Base-by-base conservation (phyloP, 2,113 vertebrate genomes). In the Ptychochromis oligacanthus region DNA sequence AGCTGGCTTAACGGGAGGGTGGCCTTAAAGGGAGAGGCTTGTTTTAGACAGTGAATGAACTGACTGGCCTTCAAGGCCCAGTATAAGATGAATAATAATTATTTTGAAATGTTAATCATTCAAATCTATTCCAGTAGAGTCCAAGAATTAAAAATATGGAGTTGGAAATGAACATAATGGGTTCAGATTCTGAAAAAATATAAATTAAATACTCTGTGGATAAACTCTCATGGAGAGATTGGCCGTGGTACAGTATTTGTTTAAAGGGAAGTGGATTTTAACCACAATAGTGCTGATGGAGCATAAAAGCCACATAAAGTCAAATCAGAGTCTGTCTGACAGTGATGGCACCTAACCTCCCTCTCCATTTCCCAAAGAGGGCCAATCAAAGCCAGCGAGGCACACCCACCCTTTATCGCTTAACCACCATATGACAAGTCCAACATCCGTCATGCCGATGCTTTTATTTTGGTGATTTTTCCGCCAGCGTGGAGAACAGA, bases 341-440 rank as follows among this genome's bases (percentile, higher is more conserved):
- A 36, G 20, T 12, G 58, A 64, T 77, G 82, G 80, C 54, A 43
- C 74, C 74, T 49, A 55, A 58, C 77, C 46, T 61, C 84, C 77
- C 80, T n/a, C 43, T 82, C 62, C 54, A 75, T 80, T 87, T 88
- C 79, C 80, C 86, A 36, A 80, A 40, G 46, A 56, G 67, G 58
- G 10, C 82, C 82, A 83, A 64, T 93, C 80, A 88, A 89, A 88
- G 81, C 54, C 67, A 8, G 64, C 24, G 34, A 60, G 79, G 81
- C 52, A 60, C 85, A 5, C 86, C 88, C 83, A 52, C 61, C 85
- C 58, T 90, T 93, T 89, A 89, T 84, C 83, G 20, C 75, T 88
- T 89, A 92, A 88, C 84, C 86, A 75, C 70, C 89, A 20, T 91
- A 61, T 88, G 91, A 93, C 91, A 88, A n/a, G 89, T 17, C 61